Conservation (phyloP, 23 tunicate species). For the Ciona savignyi region DNA sequence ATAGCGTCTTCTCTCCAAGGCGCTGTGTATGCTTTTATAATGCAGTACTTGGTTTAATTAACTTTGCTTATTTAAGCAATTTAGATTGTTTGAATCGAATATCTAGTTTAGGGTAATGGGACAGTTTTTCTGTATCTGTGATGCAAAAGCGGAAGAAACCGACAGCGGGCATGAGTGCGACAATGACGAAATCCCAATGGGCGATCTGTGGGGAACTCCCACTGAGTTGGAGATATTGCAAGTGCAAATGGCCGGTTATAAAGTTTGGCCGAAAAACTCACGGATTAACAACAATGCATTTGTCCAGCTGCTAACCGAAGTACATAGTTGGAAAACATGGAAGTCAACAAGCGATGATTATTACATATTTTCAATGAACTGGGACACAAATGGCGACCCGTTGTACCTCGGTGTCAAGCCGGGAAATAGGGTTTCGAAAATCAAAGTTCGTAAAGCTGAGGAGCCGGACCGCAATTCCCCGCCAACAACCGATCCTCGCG, state of each 20-base stretch:
- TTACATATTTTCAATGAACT: background rate
- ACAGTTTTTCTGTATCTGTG: too few species aligned
- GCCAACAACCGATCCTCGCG: background rate
- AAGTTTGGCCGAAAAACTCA: background rate
- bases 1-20: too few species aligned
- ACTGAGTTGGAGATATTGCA: background rate
- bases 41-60: too few species aligned
- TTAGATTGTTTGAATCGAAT: too few species aligned
- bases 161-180: background rate
- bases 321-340: background rate
- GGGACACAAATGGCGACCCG: background rate
- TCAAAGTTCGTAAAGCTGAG: background rate
- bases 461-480: background rate
- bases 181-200: background rate
- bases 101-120: too few species aligned
- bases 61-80: too few species aligned
- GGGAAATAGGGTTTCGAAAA: background rate
- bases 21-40: too few species aligned
- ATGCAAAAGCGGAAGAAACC: too few species aligned
- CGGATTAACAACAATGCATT: background rate
- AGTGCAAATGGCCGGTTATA: background rate
- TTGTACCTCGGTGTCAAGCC: background rate
- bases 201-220: background rate
- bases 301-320: background rate
- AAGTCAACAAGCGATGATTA: background rate